These are phyloP conservation scores for Drosophila ustulata DNA, from an alignment of 2,888 invertebrate genomes.

Conservation along the genomic window DNA sequence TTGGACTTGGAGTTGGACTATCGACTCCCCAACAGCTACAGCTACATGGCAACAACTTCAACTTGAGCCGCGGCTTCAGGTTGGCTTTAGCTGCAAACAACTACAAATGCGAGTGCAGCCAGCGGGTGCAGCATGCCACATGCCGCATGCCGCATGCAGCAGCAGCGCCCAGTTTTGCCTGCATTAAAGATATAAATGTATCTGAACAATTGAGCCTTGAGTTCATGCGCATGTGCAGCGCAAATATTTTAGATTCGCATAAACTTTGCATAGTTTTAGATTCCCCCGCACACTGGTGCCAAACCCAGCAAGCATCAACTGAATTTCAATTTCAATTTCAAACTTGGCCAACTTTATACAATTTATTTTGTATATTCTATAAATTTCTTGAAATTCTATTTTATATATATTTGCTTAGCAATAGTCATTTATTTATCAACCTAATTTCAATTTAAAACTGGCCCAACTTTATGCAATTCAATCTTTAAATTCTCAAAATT, in stretches of 20 bases:
- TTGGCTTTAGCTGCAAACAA: conserved; percentile 9
- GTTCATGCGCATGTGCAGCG: conserved; percentile 73
- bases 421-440: too few relatives aligned
- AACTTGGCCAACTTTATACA: too few relatives aligned
- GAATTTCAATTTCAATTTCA: too few relatives aligned
- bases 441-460: too few relatives aligned
- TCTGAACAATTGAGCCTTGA: conserved; percentile 77
- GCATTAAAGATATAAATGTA: conserved; percentile 80
- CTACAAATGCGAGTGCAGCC: conserved; percentile 44
- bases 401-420: too few relatives aligned
- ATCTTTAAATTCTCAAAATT: too few relatives aligned
- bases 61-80: conserved; percentile 1
- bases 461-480: too few relatives aligned
- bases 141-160: conserved; percentile 31
- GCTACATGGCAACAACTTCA: conserved; percentile 6
- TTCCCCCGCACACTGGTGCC: conserved; percentile 46
- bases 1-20: conserved; percentile 3
- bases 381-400: too few relatives aligned
- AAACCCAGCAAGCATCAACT: background rate
- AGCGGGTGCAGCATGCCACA: conserved; percentile 53
- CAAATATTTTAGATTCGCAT: conserved; percentile 79
- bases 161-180: conserved; percentile 52
- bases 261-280: conserved; percentile 81
- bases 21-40: background rate
- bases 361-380: too few relatives aligned